A percentile compares a stretch with the other conserved stretches of the same genome.
phyloP scores from a whole-genome alignment of 2,888 invertebrate species.

The Coenonympha glycerion region DNA sequence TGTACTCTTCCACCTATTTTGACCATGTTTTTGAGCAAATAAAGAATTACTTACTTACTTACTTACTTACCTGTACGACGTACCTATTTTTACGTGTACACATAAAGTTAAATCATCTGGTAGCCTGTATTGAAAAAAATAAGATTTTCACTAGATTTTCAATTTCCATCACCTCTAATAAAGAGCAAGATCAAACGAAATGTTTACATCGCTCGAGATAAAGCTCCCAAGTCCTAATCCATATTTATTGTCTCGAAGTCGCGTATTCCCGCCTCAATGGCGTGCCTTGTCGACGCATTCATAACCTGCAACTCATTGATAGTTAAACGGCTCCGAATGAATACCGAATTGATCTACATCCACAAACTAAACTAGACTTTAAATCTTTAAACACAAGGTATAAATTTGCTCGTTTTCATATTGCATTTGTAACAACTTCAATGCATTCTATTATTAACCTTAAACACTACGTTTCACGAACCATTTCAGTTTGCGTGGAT shows the following conservation, averaged over 20 bases:
- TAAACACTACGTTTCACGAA: neutral
- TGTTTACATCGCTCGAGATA: neutral
- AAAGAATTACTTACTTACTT: no score
- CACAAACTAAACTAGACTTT: slow-evolving; percentile 3
- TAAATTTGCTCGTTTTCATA: neutral
- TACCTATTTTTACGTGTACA: no score
- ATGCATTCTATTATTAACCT: neutral
- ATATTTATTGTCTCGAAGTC: slow-evolving; percentile 12
- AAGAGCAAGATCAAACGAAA: slow-evolving; percentile 2
- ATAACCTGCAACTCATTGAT: slow-evolving; percentile 23
- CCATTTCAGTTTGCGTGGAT: neutral
- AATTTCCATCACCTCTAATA: neutral
- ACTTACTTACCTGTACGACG: no score
- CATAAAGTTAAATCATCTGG: no score
- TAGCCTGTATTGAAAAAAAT: no score
- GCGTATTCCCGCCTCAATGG: slow-evolving; percentile 14
- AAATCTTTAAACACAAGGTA: neutral
- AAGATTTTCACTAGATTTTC: no score
- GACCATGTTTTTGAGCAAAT: no score
- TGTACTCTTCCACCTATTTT: no score
- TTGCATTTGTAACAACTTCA: neutral
- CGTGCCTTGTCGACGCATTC: slow-evolving; percentile 24
- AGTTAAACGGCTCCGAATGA: slow-evolving; percentile 16
- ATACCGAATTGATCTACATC: neutral
- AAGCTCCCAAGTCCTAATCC: slow-evolving; percentile 8